Evolutionary conservation across 2,113 vertebrate genomes (phyloP), one percentile per base, ranked within the genome.

Genomic region (Pollachius pollachius): DNA sequence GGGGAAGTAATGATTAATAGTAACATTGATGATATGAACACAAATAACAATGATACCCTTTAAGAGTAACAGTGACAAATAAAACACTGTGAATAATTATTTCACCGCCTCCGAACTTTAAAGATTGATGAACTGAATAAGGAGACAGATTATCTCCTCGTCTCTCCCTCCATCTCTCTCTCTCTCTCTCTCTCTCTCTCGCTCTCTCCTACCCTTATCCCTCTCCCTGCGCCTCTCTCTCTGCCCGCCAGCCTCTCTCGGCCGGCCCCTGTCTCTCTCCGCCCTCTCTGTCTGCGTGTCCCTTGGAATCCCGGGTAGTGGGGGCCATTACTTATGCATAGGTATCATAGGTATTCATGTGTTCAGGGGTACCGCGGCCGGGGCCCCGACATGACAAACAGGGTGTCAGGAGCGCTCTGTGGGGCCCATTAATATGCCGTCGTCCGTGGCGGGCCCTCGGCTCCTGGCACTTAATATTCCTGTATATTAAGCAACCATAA

Each of bases 261-360:
- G 6, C 52, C 52, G 11, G 9, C n/a, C 6, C 52, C 52, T 52
- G 11, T 52, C 52, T 52, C 52, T 52, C 54, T 56, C 13, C 54
- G 15, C 54, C 5, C 54, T 56, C 54, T 56, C 54, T n/a, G 6
- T 56, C 54, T 15, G 54, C 54, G 54, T n/a, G 54, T 56, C 15
- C 54, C 54, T 56, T 6, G 15, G 37, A 6, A 41, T 3, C 37
- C 37, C 9, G 37, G 37, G 37, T 41, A 41, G 37, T 7, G 37
- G 37, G 85, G 89, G 73, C 86, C 79, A 93, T 93, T 93, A 92
- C 88, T 91, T 93, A 92, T 93, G 90, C 91, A 92, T 92, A 91
- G 91, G 88, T 90, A 92, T 93, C 88, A 92, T 93, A 91, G 91
- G 89, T 91, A 91, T 93, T 92, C 91, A 92, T 92, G 90, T 90